Conservation (phyloP, 1,140 invertebrate species). For the Papilio machaon region DNA sequence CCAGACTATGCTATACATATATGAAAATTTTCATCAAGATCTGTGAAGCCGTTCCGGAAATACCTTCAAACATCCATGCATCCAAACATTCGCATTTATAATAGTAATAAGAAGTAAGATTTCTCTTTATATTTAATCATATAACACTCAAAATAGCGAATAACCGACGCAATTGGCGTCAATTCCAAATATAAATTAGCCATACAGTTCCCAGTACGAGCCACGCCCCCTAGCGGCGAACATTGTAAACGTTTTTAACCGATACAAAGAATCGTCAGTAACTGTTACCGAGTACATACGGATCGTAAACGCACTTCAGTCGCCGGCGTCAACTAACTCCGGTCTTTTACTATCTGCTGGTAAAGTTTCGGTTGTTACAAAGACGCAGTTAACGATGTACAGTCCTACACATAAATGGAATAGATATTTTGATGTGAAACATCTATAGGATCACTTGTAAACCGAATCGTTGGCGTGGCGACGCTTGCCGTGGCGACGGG, state of each 20-base stretch:
- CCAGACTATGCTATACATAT: too few species aligned
- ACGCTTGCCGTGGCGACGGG: too few species aligned
- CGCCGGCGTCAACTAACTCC: constrained; percentile 53
- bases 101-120: too few species aligned
- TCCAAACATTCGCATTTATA: too few species aligned
- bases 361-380: constrained; percentile 61
- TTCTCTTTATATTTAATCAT: too few species aligned
- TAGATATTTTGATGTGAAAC: background rate
- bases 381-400: constrained; percentile 46
- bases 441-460: too few species aligned
- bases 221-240: constrained; percentile 43
- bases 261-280: constrained; percentile 56
- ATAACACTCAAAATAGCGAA: background rate
- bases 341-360: constrained; percentile 65
- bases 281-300: constrained; percentile 52
- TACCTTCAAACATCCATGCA: too few species aligned
- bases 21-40: too few species aligned
- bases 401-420: constrained; percentile 36
- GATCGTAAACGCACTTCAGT: constrained; percentile 62
- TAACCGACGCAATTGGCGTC: constrained; percentile 48
- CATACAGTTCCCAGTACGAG: constrained; percentile 48
- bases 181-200: constrained; percentile 62
- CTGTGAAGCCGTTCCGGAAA: too few species aligned
- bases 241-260: constrained; percentile 49
- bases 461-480: too few species aligned